Base-by-base conservation (phyloP, 2,113 vertebrate species). In the Galeopterus variegatus region DNA sequence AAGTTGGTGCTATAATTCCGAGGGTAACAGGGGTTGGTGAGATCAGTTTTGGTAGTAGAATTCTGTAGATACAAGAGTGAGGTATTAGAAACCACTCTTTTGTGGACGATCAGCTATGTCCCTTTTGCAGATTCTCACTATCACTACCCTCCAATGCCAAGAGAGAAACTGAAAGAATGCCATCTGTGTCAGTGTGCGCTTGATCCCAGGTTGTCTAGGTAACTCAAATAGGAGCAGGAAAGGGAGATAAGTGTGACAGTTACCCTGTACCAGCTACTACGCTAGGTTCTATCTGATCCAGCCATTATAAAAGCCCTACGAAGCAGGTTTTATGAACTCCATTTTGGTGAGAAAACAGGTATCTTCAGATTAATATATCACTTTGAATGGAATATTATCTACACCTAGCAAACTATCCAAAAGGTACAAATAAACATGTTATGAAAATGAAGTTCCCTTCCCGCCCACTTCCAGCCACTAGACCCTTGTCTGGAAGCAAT, bases 21-120 rank as follows among this genome's bases (percentile, higher is more conserved):
- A 67, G 99, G 99, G 96, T 99, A 99, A 94, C 99, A 99, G 48
- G 99, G 99, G 91, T 99, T 99, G 86, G 60, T 72, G 93, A 99
- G 91, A 4, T 28, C 75, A 75, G 60, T 67, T 93, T 96, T 96
- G n/a, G 10, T 0, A 1, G 94, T 50, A 86, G 98, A 97, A 72
- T 97, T 97, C 98, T 99, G 97, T n/a, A 65, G 79, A 45, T 14
- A 56, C 54, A 75, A 96, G 23, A 85, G 33, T 36, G 75, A 96
- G 73, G 36, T 3, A 52, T 85, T 75, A 88, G 91, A 62, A 79
- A 26, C 15, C 50, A 36, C 50, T 54, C 18, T 33, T 80, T 17
- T 24, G 23, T 18, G 4, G 73, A 60, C 24, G 17, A 56, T 13
- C 64, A 45, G 62, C 2, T 52, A 14, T 50, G 82, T 72, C 50